Evolutionary conservation across 2,888 invertebrate genomes (phyloP), one percentile per base, ranked within the genome.

Genomic region (Cyclophora punctaria): DNA sequence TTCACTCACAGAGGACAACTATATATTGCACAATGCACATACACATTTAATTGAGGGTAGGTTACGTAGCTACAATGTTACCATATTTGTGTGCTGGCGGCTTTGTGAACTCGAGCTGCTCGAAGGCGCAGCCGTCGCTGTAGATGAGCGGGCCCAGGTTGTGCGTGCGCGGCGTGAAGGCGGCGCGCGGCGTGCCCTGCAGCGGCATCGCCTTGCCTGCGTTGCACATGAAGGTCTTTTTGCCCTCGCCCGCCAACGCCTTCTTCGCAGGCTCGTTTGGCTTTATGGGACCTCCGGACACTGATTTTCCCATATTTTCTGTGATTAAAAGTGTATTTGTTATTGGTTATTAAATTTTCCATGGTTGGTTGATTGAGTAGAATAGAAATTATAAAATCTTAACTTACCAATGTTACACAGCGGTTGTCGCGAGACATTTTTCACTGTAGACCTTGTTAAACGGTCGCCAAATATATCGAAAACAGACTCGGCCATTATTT

Each of bases 251-350:
- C 5, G 44, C 7, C 20, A 20, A 20, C 2, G 64, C 61, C 53
- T 81, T 84, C 57, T 85, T 84, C 2, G 76, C 44, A 2, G 86
- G 80, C 48, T 83, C 83, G 44, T 80, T 83, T 0, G 79, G 82
- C 53, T 86, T 86, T 4, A 78, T 52, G 2, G 83, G 83, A 2
- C 80, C 83, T 3, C 67, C 51, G 5, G 76, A 69, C 4, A 74
- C 67, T 0, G 65, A 67, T 66, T 87, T 87, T 0, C 86, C 86
- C 64, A 83, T 73, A 54, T 87, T 87, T 63, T 86, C 87, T 86
- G 60, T 5, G 44, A 33, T 44, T 44, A 33, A 44, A 34, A 6
- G 4, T 33, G 33, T 33, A 7, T 44, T 44, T 33, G 44, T 6
- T 6, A 34, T 3, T 35, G 34, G 35, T n/a, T 45, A 34, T 7